Evolutionary conservation across 2,888 invertebrate species (phyloP), one percentile per base, ranked within the genome.

Genomic region (Electrophaes corylata): DNA sequence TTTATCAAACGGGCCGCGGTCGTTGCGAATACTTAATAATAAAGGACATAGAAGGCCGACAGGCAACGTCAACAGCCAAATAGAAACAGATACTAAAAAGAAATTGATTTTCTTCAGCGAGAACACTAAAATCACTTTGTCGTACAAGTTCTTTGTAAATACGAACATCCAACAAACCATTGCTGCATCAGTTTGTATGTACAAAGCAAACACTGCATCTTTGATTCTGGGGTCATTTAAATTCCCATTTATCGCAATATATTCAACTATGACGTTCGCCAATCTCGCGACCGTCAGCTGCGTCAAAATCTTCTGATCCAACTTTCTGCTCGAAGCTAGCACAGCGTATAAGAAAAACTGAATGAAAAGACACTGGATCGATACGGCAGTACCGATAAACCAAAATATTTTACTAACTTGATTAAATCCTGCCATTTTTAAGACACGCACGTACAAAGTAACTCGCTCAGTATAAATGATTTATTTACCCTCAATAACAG

Each of bases 131-230:
- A 87, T 78, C 4, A 86, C 73, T 70, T 86, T 86, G 12, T 84
- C 78, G 61, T 86, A 87, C 5, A 89, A 61, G 50, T 85, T 82
- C 60, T 82, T 85, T 0, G 84, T 81, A 56, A 84, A 88, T 1
- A 86, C 57, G 35, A 83, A 83, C 85, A 86, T 88, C 76, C 85
- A 82, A 11, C 73, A 71, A 0, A 86, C 60, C 0, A 88, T 50
- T 0, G 76, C 79, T 0, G 76, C 71, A 33, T 89, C 88, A 0
- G 78, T 78, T 31, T 82, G 81, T 3, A 78, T 35, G 56, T 83
- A 86, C 0, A 76, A 14, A 0, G 73, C 63, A 16, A 68, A 79
- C 0, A 70, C 40, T 0, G 71, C 11, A 16, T 71, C 62, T 4
- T 65, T 61, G 1, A 65, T 20, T 45, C 23, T 33, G 1, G 29